Conservation (phyloP, 1,140 invertebrate species). For the Heliothis virescens region DNA sequence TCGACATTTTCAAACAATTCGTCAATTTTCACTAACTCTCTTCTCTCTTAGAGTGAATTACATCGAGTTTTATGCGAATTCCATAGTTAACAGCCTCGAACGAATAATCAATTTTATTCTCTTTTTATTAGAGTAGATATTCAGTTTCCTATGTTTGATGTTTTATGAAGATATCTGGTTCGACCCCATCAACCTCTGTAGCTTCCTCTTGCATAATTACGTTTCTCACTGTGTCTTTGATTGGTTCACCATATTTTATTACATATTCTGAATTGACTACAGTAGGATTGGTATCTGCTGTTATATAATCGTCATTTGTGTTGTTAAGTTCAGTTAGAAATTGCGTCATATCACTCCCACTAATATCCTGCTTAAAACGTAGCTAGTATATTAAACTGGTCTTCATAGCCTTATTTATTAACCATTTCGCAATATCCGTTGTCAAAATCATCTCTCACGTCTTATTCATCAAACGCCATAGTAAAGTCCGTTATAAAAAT, state of each 20-base stretch:
- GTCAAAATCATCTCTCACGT: not conserved
- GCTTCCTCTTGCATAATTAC: slow-evolving; percentile 52
- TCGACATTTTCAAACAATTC: not conserved
- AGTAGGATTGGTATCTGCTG: not conserved
- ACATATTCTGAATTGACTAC: not conserved
- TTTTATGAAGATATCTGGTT: slow-evolving; percentile 48
- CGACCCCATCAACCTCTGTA: slow-evolving; percentile 47
- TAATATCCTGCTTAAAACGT: not conserved
- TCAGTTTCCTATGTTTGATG: slow-evolving; percentile 49
- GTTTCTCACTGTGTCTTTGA: slow-evolving; percentile 15
- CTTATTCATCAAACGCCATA: not conserved
- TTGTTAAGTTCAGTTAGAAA: not conserved
- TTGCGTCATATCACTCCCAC: slow-evolving; percentile 17
- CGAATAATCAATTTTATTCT: slow-evolving; percentile 47
- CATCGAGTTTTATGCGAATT: slow-evolving; percentile 42
- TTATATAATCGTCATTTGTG: not conserved
- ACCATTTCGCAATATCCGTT: not conserved
- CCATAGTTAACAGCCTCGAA: slow-evolving; percentile 43
- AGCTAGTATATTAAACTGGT: slow-evolving; percentile 15
- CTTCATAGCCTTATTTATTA: not conserved
- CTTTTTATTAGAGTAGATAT: slow-evolving; percentile 42
- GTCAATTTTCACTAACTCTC: slow-evolving; percentile 2
- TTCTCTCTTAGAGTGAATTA: slow-evolving; percentile 28
- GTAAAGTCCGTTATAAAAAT: not conserved
- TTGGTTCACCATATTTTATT: not conserved